These are phyloP conservation scores for Diplogasteroides magnus DNA, from an alignment of 1,140 invertebrate species.

Conservation along the genomic window DNA sequence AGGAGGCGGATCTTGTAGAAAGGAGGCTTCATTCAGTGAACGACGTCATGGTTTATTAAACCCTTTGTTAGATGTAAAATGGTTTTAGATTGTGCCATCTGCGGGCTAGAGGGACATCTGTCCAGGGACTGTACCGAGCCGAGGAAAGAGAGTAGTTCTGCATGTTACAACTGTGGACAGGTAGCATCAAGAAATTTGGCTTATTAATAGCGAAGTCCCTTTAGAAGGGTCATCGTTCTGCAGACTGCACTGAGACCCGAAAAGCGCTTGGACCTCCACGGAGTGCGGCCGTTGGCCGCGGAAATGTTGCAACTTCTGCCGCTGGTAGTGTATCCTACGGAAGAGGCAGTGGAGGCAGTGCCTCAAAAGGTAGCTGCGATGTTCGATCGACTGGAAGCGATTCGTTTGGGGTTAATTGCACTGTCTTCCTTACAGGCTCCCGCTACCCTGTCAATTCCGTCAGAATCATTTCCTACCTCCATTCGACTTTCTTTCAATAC, in stretches of 20 bases:
- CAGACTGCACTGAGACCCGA: conserved; percentile 10
- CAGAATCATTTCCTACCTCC: conserved; percentile 2
- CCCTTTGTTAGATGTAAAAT: not conserved
- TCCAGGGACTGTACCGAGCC: conserved; percentile 17
- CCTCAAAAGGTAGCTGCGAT: too few species aligned
- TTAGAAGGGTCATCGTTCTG: conserved; percentile 21
- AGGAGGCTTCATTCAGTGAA: not conserved
- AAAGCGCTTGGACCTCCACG: conserved; percentile 10
- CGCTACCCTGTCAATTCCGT: conserved; percentile 21
- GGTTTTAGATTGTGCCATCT: conserved; percentile 26
- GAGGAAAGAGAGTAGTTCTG: conserved; percentile 10
- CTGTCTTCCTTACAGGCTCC: too few species aligned
- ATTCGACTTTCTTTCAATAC: conserved; percentile 16
- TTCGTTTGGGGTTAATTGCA: too few species aligned
- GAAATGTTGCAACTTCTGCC: too few species aligned
- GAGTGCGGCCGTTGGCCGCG: too few species aligned
- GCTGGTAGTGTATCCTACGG: too few species aligned
- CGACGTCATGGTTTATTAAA: not conserved
- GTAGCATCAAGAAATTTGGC: conserved; percentile 37
- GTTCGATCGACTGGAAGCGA: too few species aligned
- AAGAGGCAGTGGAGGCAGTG: too few species aligned
- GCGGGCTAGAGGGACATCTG: conserved; percentile 20
- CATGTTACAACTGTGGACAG: conserved; percentile 18
- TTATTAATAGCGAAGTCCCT: too few species aligned
- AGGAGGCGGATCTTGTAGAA: not conserved